A percentile compares a stretch with the other conserved stretches of the same genome.
phyloP scores from a whole-genome alignment of 2,888 invertebrate species.

The Silvanus unidentatus region DNA sequence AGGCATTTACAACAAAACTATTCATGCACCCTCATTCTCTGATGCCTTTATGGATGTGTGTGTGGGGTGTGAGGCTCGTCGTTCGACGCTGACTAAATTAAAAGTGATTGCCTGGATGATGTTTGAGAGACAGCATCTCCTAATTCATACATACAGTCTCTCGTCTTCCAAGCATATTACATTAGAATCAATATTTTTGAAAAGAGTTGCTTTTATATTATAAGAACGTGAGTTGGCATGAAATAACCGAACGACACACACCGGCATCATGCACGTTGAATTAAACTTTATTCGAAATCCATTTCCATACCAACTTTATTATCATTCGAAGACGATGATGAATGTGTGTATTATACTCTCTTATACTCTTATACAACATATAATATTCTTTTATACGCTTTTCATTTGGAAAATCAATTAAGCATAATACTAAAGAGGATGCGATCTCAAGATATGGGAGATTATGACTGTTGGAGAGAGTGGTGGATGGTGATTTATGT shows the following conservation, averaged over 20 bases:
- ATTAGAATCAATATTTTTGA: slow-evolving; percentile 5
- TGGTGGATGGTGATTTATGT: too few relatives aligned
- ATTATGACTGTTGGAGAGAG: too few relatives aligned
- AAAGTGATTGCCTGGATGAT: slow-evolving; percentile 7
- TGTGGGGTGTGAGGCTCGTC: too few relatives aligned
- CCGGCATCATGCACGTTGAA: neutral
- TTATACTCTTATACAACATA: too few relatives aligned
- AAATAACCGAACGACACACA: slow-evolving; percentile 3
- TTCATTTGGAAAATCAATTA: too few relatives aligned
- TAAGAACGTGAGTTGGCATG: slow-evolving; percentile 4
- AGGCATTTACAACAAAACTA: neutral
- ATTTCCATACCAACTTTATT: too few relatives aligned
- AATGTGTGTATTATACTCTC: too few relatives aligned
- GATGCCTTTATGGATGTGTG: too few relatives aligned
- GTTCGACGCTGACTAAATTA: neutral
- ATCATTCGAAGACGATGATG: too few relatives aligned
- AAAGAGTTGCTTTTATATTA: neutral
- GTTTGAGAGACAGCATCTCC: neutral
- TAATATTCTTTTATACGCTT: too few relatives aligned
- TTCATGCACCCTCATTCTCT: neutral
- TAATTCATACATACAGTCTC: neutral
- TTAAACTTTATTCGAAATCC: neutral
- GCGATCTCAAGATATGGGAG: too few relatives aligned
- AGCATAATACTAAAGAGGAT: too few relatives aligned
- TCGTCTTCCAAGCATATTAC: neutral